Evolutionary conservation across 2,113 vertebrate genomes (phyloP), one percentile per base, ranked within the genome.

Genomic region (Dipodomys ordii): DNA sequence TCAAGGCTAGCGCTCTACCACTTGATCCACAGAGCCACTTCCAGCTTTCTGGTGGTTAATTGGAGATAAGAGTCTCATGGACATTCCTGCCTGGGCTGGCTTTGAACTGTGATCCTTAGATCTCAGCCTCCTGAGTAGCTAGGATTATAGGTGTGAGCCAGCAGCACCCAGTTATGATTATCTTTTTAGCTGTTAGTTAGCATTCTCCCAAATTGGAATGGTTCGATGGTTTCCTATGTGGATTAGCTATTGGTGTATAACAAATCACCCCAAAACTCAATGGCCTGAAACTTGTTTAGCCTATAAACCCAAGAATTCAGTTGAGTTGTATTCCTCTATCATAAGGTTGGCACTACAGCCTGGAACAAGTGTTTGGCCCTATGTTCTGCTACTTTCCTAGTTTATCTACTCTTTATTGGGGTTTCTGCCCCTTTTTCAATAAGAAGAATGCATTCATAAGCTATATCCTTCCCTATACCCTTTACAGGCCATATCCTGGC

Each of bases 331-430:
- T 67, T 74, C n/a, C 12, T 23, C n/a, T 15, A 7, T 30, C 65
- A 10, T 86, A 16, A 86, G 25, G 62, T 64, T 10, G 65, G 32
- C n/a, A 1, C 11, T 69, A 25, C 30, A 88, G 35, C 18, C 73
- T 81, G 65, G 23, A 27, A 7, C 25, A 67, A 73, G 15, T 16
- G 13, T 80, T 64, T 87, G 28, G 39, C n/a, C 68, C 28, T 68
- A 0, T 35, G 25, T 32, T 79, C 25, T 67, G 6, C 7, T 77
- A 1, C 32, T 89, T 9, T 78, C 28, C 25, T 65, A 13, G 0
- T 27, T n/a, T 8, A 28, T 12, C 28, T 62, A 25, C 27, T 82
- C 57, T 93, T 80, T 86, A 44, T 86, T 93, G 87, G 46, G 88
- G 9, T 86, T 92, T 60, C 35, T 83, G 35, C 30, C 84, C 73